Percentiles rank a stretch among this genome's conserved stretches.
phyloP scores from a whole-genome alignment of 1,140 invertebrate species.

The Cyrtorhinus lividipennis region DNA sequence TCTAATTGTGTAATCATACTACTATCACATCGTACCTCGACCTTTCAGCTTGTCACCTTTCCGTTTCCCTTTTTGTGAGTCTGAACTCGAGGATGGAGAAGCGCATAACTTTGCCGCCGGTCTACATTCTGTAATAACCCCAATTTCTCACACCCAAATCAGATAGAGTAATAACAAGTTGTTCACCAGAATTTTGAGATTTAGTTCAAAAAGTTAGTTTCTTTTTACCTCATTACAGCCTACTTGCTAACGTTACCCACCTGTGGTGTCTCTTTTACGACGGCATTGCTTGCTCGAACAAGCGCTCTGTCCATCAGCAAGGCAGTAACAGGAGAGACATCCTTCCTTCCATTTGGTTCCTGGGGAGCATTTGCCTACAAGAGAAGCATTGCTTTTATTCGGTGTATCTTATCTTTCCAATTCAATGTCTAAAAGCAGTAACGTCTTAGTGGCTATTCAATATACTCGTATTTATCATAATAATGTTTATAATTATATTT shows the following conservation, averaged over 20 bases:
- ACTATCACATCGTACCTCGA: not conserved
- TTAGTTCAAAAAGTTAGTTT: too few relatives aligned
- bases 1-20: not conserved
- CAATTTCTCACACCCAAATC: not conserved
- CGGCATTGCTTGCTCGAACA: not conserved
- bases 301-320: not conserved
- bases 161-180: too few relatives aligned
- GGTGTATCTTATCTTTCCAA: too few relatives aligned
- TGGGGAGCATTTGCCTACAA: too few relatives aligned
- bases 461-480: too few relatives aligned
- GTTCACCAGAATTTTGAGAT: too few relatives aligned
- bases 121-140: not conserved
- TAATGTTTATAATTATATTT: too few relatives aligned
- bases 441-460: too few relatives aligned
- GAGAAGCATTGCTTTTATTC: too few relatives aligned
- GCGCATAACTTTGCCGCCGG: not conserved
- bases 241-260: not conserved
- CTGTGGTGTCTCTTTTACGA: not conserved
- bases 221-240: too few relatives aligned
- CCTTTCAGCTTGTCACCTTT: not conserved
- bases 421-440: too few relatives aligned
- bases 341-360: not conserved
- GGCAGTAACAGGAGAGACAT: not conserved
- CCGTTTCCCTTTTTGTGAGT: not conserved
- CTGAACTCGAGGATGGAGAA: not conserved